A percentile compares a stretch with the other conserved stretches of the same genome.
Evolutionary conservation across 2,888 invertebrate genomes (phyloP).

Genomic region (Hymenopus coronatus): DNA sequence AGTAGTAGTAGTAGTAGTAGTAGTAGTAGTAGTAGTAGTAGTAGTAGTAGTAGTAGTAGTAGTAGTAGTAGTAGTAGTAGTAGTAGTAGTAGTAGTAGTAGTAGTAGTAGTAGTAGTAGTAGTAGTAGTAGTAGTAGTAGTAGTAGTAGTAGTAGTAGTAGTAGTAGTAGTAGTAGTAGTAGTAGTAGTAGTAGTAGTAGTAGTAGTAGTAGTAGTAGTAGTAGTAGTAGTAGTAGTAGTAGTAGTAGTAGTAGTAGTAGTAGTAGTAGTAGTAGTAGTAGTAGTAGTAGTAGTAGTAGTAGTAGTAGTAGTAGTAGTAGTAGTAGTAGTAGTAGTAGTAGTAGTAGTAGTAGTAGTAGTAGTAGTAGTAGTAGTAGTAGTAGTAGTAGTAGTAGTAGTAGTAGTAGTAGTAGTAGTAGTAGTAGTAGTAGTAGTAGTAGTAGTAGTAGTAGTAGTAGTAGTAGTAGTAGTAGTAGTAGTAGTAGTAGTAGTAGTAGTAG

Average conservation of each 20-base stretch:
- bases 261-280: neutral
- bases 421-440: neutral
- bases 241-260: neutral
- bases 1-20: neutral
- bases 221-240: neutral
- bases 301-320: neutral
- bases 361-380: neutral
- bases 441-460: neutral
- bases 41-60: neutral
- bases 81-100: neutral
- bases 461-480: neutral
- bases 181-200: neutral
- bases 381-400: neutral
- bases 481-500: neutral
- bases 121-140: neutral
- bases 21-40: neutral
- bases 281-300: neutral
- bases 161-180: neutral
- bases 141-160: neutral
- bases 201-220: neutral
- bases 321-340: neutral
- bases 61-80: neutral
- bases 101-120: neutral
- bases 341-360: neutral
- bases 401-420: neutral